phyloP scores from a whole-genome alignment of 35 echinoderm and acorn worm species.

The Ophioderma brevispina region DNA sequence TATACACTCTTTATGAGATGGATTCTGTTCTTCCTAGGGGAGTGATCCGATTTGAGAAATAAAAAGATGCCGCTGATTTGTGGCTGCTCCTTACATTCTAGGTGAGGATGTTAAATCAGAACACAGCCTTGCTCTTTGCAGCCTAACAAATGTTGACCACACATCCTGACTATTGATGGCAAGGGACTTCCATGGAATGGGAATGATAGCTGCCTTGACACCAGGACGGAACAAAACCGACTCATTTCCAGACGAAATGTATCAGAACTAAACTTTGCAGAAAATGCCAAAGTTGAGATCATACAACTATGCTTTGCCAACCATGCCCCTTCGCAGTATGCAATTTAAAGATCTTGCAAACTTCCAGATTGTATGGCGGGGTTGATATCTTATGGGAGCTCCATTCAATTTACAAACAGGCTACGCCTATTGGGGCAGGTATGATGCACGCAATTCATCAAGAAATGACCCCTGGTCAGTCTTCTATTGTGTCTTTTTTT shows the following conservation, averaged over 20 bases:
- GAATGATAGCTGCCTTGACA: conserved; percentile 63
- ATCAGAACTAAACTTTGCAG: conserved; percentile 23
- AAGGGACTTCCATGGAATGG: conserved; percentile 83
- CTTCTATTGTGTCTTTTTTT: conserved; percentile 48
- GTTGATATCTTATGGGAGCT: conserved; percentile 68
- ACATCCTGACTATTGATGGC: conserved; percentile 66
- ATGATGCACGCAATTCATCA: conserved; percentile 52
- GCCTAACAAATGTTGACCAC: conserved; percentile 75
- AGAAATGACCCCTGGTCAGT: conserved; percentile 43
- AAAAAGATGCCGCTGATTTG: conserved; percentile 62
- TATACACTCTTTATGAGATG: conserved; percentile 61
- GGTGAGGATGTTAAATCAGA: conserved; percentile 42
- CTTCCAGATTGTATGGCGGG: background rate
- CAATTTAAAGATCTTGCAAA: conserved; percentile 33
- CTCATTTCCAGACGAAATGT: conserved; percentile 38
- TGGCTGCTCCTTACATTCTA: conserved; percentile 40
- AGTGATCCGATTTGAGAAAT: conserved; percentile 64
- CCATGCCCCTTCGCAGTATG: conserved; percentile 37
- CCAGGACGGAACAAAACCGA: conserved; percentile 32
- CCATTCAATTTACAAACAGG: conserved; percentile 24
- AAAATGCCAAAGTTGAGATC: conserved; percentile 40
- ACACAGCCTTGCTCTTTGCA: conserved; percentile 33
- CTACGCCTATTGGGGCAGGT: conserved; percentile 32
- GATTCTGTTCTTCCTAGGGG: conserved; percentile 56
- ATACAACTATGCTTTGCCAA: conserved; percentile 33